Percentiles rank a stretch among this genome's conserved stretches.
Conservation (phyloP, 1,140 invertebrate genomes). For the Drosophila mayri region DNA sequence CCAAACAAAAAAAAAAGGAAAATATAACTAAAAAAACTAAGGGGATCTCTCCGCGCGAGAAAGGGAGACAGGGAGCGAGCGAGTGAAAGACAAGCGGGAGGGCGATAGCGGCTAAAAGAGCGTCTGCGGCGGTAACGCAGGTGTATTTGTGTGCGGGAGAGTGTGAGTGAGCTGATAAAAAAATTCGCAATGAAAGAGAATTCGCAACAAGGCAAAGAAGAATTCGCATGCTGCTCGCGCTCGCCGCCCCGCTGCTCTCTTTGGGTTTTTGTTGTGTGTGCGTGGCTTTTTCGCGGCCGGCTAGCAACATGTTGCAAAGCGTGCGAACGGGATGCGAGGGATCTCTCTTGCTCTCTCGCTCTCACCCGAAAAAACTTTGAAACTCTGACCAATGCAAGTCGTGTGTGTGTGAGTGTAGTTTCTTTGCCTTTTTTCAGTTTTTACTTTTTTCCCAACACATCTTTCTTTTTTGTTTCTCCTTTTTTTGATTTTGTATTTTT, state of each 20-base stretch:
- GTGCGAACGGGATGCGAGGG: conserved; percentile 16
- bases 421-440: conserved; percentile 28
- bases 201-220: conserved; percentile 50
- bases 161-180: conserved; percentile 29
- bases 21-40: conserved; percentile 7
- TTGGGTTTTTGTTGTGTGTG: conserved; percentile 19
- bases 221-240: conserved; percentile 39
- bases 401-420: conserved; percentile 36
- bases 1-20: conserved; percentile 1
- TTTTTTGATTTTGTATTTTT: conserved; percentile 5
- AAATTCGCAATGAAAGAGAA: conserved; percentile 43
- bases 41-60: conserved; percentile 27
- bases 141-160: conserved; percentile 49
- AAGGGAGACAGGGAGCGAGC: conserved; percentile 1
- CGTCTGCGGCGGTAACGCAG: conserved; percentile 5
- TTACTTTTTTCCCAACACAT: conserved; percentile 20
- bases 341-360: conserved; percentile 32
- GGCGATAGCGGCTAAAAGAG: conserved; percentile 9
- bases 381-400: conserved; percentile 34
- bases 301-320: conserved; percentile 45
- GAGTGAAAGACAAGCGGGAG: conserved; percentile 10
- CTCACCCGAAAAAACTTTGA: conserved; percentile 18
- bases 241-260: neutral
- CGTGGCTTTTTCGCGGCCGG: conserved; percentile 35
- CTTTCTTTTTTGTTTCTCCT: conserved; percentile 10